These are phyloP conservation scores for Lophius americanus DNA, from an alignment of 2,797 vertebrate species.

Conservation along the genomic window DNA sequence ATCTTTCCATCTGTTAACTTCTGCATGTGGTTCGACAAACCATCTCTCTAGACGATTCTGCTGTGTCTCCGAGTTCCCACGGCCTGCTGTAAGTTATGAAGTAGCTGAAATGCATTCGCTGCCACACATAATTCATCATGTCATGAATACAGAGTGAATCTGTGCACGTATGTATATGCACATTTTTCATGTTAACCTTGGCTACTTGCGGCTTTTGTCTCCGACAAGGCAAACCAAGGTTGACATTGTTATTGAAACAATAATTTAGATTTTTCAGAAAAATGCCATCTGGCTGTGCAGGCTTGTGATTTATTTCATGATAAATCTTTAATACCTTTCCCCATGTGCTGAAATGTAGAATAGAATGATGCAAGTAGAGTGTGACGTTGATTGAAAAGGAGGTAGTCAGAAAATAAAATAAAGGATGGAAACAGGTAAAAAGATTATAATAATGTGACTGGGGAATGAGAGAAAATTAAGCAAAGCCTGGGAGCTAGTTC, in stretches of 20 bases:
- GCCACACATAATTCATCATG: neutral
- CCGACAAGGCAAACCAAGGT: neutral
- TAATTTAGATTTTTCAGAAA: constrained; percentile 16
- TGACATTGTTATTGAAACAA: constrained; percentile 22
- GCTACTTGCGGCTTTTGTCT: neutral
- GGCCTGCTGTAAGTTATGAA: neutral
- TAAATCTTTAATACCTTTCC: constrained; percentile 39
- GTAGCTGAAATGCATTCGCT: constrained; percentile 1
- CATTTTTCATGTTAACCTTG: neutral
- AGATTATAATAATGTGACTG: neutral
- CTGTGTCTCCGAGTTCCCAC: neutral
- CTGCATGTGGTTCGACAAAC: constrained; percentile 34
- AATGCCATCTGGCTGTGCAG: neutral
- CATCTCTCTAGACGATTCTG: constrained; percentile 21
- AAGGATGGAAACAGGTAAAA: neutral
- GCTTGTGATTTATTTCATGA: constrained; percentile 30
- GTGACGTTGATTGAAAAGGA: constrained; percentile 30
- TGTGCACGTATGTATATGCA: constrained; percentile 1
- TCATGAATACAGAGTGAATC: constrained; percentile 2
- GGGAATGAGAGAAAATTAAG: no score
- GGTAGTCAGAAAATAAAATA: constrained; percentile 14
- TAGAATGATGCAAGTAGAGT: constrained; percentile 28
- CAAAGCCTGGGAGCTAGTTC: no score
- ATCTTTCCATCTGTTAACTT: constrained; percentile 38
- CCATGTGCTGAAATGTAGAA: constrained; percentile 11